Evolutionary conservation across 2,888 invertebrate species (phyloP), one percentile per base, ranked within the genome.

Genomic region (Frankliniella fusca): DNA sequence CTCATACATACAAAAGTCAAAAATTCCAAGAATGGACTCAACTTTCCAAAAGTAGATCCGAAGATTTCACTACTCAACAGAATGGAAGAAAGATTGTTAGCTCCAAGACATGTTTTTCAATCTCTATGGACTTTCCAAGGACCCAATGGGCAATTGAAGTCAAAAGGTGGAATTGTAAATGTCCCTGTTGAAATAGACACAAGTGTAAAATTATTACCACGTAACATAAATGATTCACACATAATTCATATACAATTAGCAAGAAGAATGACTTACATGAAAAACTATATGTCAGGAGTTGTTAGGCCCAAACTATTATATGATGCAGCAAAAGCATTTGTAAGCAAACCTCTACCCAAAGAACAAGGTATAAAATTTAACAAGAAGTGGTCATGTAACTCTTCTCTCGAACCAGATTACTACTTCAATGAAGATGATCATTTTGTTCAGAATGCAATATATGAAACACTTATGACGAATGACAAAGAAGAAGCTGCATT

Each of bases 111-210:
- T 82, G 83, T 83, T 48, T 85, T 84, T 48, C 80, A 84, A 82
- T 81, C 83, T 82, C 84, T 85, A 54, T 54, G 83, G 65, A 82
- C 82, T 7, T 18, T 81, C 18, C 81, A 83, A 54, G 83, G 84
- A 3, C 81, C 83, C 23, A 82, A 82, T 81, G 82, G 83, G 80
- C 84, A 85, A 81, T 84, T 82, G 79, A 83, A 83, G 5, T 82
- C 84, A 65, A 83, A 83, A 82, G 84, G 85, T 65, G 83, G 84
- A 82, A 83, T 83, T 76, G 82, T 84, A 8, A 84, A 84, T n/a
- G n/a, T n/a, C n/a, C n/a, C n/a, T n/a, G n/a, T n/a, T n/a, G n/a
- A n/a, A n/a, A n/a, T n/a, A n/a, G n/a, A n/a, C n/a, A n/a, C n/a
- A n/a, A n/a, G n/a, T n/a, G n/a, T n/a, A n/a, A n/a, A n/a, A n/a